phyloP scores from a whole-genome alignment of 2,113 vertebrate genomes.

The Rhizomys pruinosus region DNA sequence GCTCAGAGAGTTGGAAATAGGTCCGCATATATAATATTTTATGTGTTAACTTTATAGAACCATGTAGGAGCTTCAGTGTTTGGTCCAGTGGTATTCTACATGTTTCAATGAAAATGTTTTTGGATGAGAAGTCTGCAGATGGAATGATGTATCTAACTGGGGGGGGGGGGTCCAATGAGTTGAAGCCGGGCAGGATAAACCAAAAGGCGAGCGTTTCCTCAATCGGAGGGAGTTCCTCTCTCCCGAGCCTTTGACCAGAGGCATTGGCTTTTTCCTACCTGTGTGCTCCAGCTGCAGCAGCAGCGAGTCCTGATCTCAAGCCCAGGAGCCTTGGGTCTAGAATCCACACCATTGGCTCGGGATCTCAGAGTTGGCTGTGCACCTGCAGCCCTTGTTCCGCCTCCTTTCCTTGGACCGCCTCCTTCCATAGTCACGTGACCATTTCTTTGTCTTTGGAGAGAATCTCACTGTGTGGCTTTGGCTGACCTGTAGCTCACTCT shows the following conservation, averaged over 20 bases:
- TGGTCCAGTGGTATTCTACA: background rate
- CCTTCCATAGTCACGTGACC: background rate
- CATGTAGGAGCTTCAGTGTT: background rate
- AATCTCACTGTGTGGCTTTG: no score
- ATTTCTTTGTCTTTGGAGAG: no score
- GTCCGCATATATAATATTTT: background rate
- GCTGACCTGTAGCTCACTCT: background rate
- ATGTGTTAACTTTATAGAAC: background rate
- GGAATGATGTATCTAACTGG: background rate
- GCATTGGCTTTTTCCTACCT: background rate
- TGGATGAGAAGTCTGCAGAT: background rate
- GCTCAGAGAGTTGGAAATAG: background rate
- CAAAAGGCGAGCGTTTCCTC: background rate
- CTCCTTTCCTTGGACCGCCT: background rate
- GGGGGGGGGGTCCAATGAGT: background rate
- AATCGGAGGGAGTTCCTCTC: background rate
- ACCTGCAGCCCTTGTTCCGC: background rate
- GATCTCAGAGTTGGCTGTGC: background rate
- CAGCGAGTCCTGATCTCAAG: background rate
- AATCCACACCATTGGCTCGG: background rate
- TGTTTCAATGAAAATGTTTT: background rate
- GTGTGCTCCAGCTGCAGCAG: background rate
- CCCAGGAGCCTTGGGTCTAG: background rate
- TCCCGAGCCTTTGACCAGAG: background rate
- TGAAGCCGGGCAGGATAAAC: background rate